Evolutionary conservation across 2,888 invertebrate species (phyloP).

Genomic region (Oasisia sp.): DNA sequence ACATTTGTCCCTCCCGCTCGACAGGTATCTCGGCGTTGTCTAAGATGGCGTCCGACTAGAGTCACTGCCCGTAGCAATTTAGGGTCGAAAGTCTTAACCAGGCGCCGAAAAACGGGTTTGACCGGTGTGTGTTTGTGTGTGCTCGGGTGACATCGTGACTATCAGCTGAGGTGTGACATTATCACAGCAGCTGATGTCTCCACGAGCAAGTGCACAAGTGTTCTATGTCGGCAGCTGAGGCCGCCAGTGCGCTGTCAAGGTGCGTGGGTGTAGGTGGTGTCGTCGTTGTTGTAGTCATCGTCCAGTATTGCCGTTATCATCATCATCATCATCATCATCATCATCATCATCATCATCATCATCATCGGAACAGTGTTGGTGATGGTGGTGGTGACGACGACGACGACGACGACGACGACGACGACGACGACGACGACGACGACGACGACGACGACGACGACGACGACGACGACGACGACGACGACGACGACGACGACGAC

Average conservation of each 20-base stretch:
- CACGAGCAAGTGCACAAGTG: not conserved
- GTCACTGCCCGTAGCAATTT: not conserved
- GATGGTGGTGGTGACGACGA: slow-evolving; percentile 31
- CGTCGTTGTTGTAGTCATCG: not conserved
- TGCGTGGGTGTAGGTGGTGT: not conserved
- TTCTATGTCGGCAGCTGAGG: not conserved
- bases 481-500: slow-evolving; percentile 33
- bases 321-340: not conserved
- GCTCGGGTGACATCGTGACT: not conserved
- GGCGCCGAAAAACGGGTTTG: not conserved
- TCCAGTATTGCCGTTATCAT: not conserved
- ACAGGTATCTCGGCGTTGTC: not conserved
- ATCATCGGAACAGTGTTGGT: slow-evolving; percentile 14
- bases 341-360: too few species aligned
- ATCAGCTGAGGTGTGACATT: slow-evolving; percentile 24
- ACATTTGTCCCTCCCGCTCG: not conserved
- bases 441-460: slow-evolving; percentile 33
- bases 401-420: slow-evolving; percentile 30
- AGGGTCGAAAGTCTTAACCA: not conserved
- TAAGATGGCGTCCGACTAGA: not conserved
- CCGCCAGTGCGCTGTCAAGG: not conserved
- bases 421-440: slow-evolving; percentile 33
- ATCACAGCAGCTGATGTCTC: not conserved
- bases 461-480: slow-evolving; percentile 32
- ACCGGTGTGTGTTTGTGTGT: not conserved